A percentile compares a stretch with the other conserved stretches of the same genome.
Evolutionary conservation across 2,888 invertebrate genomes (phyloP).

Genomic region (Saturnia pavonia): DNA sequence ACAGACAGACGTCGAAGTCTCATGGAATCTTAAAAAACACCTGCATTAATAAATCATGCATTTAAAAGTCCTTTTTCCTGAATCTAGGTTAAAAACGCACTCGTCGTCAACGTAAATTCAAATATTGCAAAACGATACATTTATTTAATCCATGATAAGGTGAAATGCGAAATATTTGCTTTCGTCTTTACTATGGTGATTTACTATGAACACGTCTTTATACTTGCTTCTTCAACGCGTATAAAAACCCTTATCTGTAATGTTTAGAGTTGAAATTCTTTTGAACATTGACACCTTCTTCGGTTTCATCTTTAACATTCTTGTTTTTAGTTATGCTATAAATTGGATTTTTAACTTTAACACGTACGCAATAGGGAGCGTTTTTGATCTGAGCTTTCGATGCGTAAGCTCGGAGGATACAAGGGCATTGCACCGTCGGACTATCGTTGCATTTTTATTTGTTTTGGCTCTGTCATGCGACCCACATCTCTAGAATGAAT

Average conservation of each 20-base stretch:
- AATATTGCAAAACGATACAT: conserved; percentile 69
- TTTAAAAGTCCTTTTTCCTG: conserved; percentile 11
- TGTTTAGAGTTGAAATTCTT: conserved; percentile 53
- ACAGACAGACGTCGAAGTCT: no score
- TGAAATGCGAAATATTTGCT: conserved; percentile 76
- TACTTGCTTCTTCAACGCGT: conserved; percentile 33
- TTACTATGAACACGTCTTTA: conserved; percentile 75
- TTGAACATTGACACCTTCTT: conserved; percentile 57
- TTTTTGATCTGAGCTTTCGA: conserved; percentile 40
- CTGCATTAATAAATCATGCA: conserved; percentile 18
- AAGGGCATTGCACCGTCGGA: conserved; percentile 77
- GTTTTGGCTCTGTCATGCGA: conserved; percentile 77
- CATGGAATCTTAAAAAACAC: neutral
- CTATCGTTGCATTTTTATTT: conserved; percentile 80
- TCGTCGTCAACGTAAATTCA: conserved; percentile 45
- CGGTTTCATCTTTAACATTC: conserved; percentile 79
- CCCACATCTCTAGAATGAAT: conserved; percentile 79
- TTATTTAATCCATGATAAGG: conserved; percentile 69
- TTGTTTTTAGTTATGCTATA: conserved; percentile 66
- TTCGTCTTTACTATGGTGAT: conserved; percentile 69
- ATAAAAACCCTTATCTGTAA: conserved; percentile 39
- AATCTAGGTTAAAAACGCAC: conserved; percentile 39
- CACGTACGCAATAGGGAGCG: conserved; percentile 37
- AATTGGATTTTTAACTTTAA: conserved; percentile 53
- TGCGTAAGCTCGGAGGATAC: conserved; percentile 54